Evolutionary conservation across 2,797 vertebrate genomes (phyloP), one percentile per base, ranked within the genome.

Genomic region (Schizopygopsis pylzovi): DNA sequence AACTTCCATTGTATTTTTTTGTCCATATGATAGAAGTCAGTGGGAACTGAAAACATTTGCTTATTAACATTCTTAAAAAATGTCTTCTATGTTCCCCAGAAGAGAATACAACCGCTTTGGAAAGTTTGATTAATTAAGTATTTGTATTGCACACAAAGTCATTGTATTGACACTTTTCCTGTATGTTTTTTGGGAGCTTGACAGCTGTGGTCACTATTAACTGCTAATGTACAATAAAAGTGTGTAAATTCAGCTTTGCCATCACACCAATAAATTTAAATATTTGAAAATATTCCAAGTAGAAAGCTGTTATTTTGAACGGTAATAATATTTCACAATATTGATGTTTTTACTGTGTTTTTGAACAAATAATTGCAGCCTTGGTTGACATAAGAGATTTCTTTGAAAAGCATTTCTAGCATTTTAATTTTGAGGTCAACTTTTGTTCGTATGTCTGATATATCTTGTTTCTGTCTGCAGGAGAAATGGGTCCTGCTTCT

Each of bases 401-500:
- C n/a, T 63, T 63, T 25, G n/a, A 63, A 63, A 63, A 28, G 4
- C n/a, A 61, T 25, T 25, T 61, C 20, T 43, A 71, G 4, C 37
- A 41, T 41, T 70, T 49, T 1, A 75, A 33, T 28, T 75, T 10
- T 20, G 22, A 22, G 16, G 16, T 39, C 15, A 49, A 49, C 16
- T 16, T 49, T 4, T 16, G 49, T 16, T 63, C 12, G 28, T 39
- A 4, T 67, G 15, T 67, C 28, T 67, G 13, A 16, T 33, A 16
- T 16, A 16, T 65, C 63, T 16, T 0, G 39, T 37, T 68, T 20
- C 16, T 87, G 49, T 83, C 45, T 84, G 59, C 65, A 84, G 87
- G 80, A 91, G 93, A 59, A 92, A 76, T 91, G 0, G 88, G 52
- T 54, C 83, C 94, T 43, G 91, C 91, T 47, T 76, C 93, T 1